A percentile compares a stretch with the other conserved stretches of the same genome.
phyloP scores from a whole-genome alignment of 2,113 vertebrate species.

The Pelusios castaneus region DNA sequence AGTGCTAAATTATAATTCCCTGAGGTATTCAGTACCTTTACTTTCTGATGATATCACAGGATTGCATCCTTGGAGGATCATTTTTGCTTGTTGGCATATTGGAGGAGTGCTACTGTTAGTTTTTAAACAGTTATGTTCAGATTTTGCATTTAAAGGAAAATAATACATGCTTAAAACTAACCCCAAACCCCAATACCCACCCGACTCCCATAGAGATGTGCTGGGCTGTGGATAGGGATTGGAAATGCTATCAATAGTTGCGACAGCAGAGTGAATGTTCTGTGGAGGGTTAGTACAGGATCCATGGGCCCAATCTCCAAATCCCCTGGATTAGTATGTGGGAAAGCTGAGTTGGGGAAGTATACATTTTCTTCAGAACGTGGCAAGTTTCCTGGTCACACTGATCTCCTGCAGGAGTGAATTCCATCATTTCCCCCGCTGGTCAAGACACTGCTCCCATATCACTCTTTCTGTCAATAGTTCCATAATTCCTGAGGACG shows the following conservation, averaged over 20 bases:
- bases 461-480: neutral
- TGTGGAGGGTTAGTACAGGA: neutral
- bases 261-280: too few species aligned
- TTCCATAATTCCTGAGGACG: neutral
- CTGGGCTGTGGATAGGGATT: too few species aligned
- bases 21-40: neutral
- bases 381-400: too few species aligned
- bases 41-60: neutral
- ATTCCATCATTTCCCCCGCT: neutral
- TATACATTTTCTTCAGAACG: too few species aligned
- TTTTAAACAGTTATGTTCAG: neutral
- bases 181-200: too few species aligned
- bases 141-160: neutral
- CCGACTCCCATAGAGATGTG: neutral
- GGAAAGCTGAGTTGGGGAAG: neutral
- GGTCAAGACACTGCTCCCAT: neutral
- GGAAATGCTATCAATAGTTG: too few species aligned
- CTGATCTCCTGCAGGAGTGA: too few species aligned
- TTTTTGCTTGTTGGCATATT: neutral
- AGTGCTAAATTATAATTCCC: neutral
- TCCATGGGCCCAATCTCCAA: neutral
- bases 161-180: neutral
- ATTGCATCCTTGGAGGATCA: neutral
- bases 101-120: neutral
- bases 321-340: neutral